Evolutionary conservation across 2,888 invertebrate genomes (phyloP).

Genomic region (Strigamia transsilvanica): DNA sequence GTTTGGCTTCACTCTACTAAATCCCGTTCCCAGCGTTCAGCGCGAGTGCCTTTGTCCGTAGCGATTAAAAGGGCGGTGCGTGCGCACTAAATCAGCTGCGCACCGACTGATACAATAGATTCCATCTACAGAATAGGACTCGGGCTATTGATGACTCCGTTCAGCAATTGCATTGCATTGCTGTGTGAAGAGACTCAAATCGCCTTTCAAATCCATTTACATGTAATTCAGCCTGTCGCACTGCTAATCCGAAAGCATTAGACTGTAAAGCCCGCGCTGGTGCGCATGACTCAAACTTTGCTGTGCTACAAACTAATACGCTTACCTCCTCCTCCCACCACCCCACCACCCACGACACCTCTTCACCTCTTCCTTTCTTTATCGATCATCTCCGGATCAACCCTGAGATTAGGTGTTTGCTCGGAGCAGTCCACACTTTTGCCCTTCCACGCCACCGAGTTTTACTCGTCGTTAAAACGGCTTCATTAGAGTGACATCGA

Average conservation of each 20-base stretch:
- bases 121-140: slow-evolving; percentile 22
- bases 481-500: slow-evolving; percentile 27
- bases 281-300: slow-evolving; percentile 8
- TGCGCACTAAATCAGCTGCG: slow-evolving; percentile 36
- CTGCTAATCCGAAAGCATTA: slow-evolving; percentile 23
- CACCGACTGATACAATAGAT: slow-evolving; percentile 44
- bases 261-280: background rate
- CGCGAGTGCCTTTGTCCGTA: slow-evolving; percentile 20
- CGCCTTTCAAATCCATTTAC: slow-evolving; percentile 44
- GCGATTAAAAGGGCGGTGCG: slow-evolving; percentile 44
- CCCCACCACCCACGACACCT: background rate
- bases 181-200: slow-evolving; percentile 15
- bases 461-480: slow-evolving; percentile 9
- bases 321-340: background rate
- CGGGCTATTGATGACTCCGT: slow-evolving; percentile 31
- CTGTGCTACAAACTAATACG: background rate
- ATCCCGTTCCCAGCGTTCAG: slow-evolving; percentile 20
- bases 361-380: background rate
- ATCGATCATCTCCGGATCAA: slow-evolving; percentile 24
- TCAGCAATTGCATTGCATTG: slow-evolving; percentile 37
- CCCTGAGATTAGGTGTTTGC: background rate
- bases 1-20: slow-evolving; percentile 19
- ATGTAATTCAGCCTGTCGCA: slow-evolving; percentile 31
- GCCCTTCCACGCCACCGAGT: slow-evolving; percentile 18
- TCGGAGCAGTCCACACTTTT: background rate